A percentile compares a stretch with the other conserved stretches of the same genome.
Evolutionary conservation across 2,113 vertebrate species (phyloP).

Genomic region (Cebus imitator): DNA sequence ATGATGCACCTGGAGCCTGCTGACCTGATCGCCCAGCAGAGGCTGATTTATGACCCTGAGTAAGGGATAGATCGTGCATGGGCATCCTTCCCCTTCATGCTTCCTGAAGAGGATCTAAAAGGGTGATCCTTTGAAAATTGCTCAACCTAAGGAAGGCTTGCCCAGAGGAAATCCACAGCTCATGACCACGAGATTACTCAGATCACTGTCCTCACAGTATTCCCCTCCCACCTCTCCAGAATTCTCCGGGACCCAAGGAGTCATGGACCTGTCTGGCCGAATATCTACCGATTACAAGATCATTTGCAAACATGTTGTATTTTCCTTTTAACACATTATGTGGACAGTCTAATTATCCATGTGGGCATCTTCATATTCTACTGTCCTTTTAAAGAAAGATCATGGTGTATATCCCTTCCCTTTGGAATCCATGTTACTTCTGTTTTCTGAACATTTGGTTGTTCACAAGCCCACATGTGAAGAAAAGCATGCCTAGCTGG

Average conservation of each 20-base stretch:
- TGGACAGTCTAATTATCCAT: background rate
- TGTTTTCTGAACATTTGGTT: background rate
- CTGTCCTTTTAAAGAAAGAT: constrained; percentile 1
- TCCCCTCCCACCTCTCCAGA: background rate
- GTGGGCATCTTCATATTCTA: background rate
- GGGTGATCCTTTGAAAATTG: background rate
- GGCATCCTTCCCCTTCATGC: background rate
- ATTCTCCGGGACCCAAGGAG: background rate
- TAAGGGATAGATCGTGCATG: too few relatives aligned
- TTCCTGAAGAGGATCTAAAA: background rate
- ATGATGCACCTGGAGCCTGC: background rate
- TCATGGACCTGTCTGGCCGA: background rate
- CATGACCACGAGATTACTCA: background rate
- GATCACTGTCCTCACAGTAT: background rate
- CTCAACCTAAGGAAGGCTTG: background rate
- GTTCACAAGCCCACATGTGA: background rate
- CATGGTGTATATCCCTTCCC: background rate
- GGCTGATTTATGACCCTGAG: background rate
- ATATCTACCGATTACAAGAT: background rate
- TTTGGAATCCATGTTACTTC: background rate
- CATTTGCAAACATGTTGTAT: background rate
- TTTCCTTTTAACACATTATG: background rate
- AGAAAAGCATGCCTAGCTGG: background rate
- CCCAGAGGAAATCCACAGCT: background rate
- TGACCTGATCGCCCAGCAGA: background rate